Conservation (phyloP, 2,888 invertebrate genomes). For the Sepioteuthis lessoniana region DNA sequence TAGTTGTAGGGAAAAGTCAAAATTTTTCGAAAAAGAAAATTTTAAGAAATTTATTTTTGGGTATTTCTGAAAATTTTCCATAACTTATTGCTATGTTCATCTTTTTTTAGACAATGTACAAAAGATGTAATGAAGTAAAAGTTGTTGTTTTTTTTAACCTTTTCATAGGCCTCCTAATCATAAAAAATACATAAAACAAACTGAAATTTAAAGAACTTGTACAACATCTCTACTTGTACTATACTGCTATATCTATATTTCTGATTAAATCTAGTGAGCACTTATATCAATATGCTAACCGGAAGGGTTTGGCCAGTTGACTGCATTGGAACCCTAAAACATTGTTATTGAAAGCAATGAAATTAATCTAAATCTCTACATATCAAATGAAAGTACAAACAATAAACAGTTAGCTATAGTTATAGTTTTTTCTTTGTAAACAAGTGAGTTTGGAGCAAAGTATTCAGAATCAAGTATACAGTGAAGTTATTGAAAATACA, state of each 20-base stretch:
- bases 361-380: not conserved
- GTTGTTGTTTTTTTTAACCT: not conserved
- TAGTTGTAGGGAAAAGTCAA: too few species aligned
- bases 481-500: constrained; percentile 14
- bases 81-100: too few species aligned
- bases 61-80: too few species aligned
- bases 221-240: not conserved
- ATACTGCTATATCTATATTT: not conserved
- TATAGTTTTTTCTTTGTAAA: not conserved
- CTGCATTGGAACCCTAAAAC: not conserved
- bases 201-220: not conserved
- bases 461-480: not conserved
- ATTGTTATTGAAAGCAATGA: not conserved
- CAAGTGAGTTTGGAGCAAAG: not conserved
- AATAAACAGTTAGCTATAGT: not conserved
- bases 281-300: not conserved
- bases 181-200: not conserved
- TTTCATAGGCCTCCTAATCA: not conserved
- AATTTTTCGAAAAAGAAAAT: too few species aligned
- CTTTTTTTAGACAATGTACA: too few species aligned
- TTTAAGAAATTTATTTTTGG: too few species aligned
- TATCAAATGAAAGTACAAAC: not conserved
- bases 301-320: not conserved
- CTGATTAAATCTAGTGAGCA: not conserved
- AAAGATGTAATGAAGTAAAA: too few species aligned